Evolutionary conservation across 2,797 vertebrate genomes (phyloP).

Genomic region (Gadopsis bispinosus): DNA sequence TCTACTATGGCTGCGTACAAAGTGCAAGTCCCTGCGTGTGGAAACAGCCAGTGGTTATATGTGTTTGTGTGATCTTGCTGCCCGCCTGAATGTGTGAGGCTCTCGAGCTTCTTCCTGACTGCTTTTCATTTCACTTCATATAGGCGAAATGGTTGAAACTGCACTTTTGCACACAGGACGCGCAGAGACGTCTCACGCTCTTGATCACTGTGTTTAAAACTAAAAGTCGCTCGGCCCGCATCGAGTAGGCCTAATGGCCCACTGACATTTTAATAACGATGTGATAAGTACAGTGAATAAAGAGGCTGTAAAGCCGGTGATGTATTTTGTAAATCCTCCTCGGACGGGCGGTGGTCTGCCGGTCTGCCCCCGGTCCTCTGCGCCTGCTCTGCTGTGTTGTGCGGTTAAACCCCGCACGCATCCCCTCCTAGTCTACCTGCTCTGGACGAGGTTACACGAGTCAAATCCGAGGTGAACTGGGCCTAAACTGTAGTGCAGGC

Average conservation of each 20-base stretch:
- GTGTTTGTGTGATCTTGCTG: too few species aligned
- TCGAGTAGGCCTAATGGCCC: neutral
- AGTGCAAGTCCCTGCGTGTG: too few species aligned
- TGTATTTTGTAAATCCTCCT: constrained; percentile 50
- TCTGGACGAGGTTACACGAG: constrained; percentile 39
- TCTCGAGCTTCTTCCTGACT: neutral
- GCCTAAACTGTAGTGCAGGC: neutral
- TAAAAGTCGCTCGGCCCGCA: neutral
- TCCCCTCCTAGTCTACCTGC: constrained; percentile 50
- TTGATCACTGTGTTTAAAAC: neutral
- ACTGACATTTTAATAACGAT: constrained; percentile 7
- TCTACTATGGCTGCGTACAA: too few species aligned
- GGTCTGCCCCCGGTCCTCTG: constrained; percentile 52
- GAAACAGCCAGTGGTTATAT: too few species aligned
- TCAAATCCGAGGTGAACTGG: constrained; percentile 30
- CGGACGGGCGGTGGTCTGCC: constrained; percentile 47
- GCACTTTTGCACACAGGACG: neutral
- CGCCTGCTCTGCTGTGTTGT: constrained; percentile 48
- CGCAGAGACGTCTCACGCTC: neutral
- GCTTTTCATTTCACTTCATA: neutral
- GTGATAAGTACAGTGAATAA: constrained; percentile 18
- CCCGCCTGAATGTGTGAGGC: too few species aligned
- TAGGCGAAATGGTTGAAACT: constrained; percentile 9
- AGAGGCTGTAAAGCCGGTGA: constrained; percentile 23
- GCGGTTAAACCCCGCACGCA: constrained; percentile 44